Evolutionary conservation across 2,797 vertebrate species (phyloP).

Genomic region (Crotalus adamanteus): DNA sequence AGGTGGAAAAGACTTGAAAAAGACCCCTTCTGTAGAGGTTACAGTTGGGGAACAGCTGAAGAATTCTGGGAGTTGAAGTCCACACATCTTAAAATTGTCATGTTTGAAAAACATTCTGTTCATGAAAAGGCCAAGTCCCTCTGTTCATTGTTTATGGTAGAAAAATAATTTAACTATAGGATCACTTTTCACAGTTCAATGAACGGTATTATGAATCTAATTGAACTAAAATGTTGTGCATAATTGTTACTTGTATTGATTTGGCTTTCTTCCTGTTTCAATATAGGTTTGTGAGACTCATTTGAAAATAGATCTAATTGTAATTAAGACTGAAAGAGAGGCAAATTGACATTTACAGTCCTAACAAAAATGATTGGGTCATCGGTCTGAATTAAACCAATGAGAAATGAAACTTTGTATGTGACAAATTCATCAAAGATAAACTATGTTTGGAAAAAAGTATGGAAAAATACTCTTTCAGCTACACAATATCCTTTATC

Average conservation of each 20-base stretch:
- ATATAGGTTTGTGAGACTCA: conserved; percentile 56
- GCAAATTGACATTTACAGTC: conserved; percentile 61
- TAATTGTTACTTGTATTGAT: conserved; percentile 69
- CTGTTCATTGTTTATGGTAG: background rate
- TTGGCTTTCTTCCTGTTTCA: conserved; percentile 56
- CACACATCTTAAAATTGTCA: background rate
- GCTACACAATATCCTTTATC: background rate
- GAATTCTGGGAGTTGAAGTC: background rate
- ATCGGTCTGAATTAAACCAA: conserved; percentile 67
- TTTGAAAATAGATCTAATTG: conserved; percentile 60
- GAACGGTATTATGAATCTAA: conserved; percentile 55
- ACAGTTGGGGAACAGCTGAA: background rate
- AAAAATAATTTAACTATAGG: conserved; percentile 39
- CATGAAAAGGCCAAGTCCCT: conserved; percentile 37
- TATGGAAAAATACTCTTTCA: background rate
- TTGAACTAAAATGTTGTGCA: conserved; percentile 53
- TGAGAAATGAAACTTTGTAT: conserved; percentile 47
- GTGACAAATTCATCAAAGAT: conserved; percentile 43
- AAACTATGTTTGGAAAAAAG: background rate
- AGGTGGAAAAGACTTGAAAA: background rate
- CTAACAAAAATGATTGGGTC: conserved; percentile 43
- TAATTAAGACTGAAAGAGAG: conserved; percentile 66
- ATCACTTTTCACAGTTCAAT: conserved; percentile 43
- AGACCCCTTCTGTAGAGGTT: background rate
- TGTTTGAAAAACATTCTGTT: background rate